A percentile compares a stretch with the other conserved stretches of the same genome.
Evolutionary conservation across 2,113 vertebrate species (phyloP).

Genomic region (Hippocampus mohnikei): DNA sequence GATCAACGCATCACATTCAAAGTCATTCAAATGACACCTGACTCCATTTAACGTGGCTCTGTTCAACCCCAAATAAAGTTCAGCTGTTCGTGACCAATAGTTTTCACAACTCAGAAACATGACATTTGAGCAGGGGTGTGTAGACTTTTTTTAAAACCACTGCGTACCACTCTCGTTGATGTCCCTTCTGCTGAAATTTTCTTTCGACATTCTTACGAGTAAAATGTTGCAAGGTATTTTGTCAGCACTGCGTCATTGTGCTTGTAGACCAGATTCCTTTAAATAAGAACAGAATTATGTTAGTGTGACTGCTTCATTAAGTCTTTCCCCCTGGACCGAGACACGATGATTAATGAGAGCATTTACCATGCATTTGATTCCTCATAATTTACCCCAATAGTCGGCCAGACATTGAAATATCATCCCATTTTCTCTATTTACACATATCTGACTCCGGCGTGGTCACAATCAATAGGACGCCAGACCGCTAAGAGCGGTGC

Average conservation of each 20-base stretch:
- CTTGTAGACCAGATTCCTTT: not conserved
- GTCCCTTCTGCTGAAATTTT: not conserved
- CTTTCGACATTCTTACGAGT: not conserved
- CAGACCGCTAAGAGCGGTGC: slow-evolving; percentile 28
- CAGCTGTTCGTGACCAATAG: too few relatives aligned
- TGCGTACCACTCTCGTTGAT: not conserved
- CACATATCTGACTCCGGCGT: slow-evolving; percentile 52
- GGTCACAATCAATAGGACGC: slow-evolving; percentile 63
- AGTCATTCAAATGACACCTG: not conserved
- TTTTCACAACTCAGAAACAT: too few relatives aligned
- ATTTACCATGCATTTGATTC: slow-evolving; percentile 65
- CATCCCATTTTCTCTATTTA: slow-evolving; percentile 62
- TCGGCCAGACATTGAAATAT: slow-evolving; percentile 63
- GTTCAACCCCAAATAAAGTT: too few relatives aligned
- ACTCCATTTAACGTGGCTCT: too few relatives aligned
- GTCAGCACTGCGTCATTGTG: not conserved
- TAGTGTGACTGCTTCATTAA: slow-evolving; percentile 62
- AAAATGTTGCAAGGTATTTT: not conserved
- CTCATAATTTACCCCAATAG: slow-evolving; percentile 45
- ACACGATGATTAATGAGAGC: slow-evolving; percentile 68
- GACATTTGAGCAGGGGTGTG: not conserved
- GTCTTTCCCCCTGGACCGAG: slow-evolving; percentile 55
- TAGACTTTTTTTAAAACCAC: not conserved
- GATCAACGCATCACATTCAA: not conserved
- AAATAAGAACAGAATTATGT: slow-evolving; percentile 5